These are phyloP conservation scores for Bibio marci DNA, from an alignment of 2,888 invertebrate genomes.

Conservation along the genomic window DNA sequence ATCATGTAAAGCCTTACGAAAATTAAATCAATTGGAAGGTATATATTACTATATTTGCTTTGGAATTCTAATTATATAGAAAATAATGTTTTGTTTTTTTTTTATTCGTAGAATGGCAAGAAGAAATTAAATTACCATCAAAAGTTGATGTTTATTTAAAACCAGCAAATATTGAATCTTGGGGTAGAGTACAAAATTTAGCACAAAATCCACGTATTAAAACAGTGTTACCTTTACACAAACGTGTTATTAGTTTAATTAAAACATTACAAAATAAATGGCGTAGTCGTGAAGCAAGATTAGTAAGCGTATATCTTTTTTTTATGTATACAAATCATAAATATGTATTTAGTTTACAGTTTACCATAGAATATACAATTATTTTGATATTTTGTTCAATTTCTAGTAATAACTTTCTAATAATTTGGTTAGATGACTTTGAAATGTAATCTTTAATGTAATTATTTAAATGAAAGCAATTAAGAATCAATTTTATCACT, in stretches of 20 bases:
- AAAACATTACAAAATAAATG: conserved; percentile 59
- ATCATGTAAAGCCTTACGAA: conserved; percentile 73
- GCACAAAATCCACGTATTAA: conserved; percentile 82
- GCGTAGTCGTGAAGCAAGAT: conserved; percentile 36
- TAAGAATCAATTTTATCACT: no score
- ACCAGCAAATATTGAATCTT: conserved; percentile 62
- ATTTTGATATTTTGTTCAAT: not conserved
- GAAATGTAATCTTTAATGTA: no score
- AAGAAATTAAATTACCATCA: conserved; percentile 58
- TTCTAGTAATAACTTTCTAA: no score
- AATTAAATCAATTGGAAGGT: conserved; percentile 80
- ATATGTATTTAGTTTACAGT: no score
- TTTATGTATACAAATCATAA: no score
- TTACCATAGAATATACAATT: not conserved
- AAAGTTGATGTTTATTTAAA: conserved; percentile 56
- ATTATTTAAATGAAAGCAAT: no score
- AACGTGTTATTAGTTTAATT: conserved; percentile 52
- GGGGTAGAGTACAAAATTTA: conserved; percentile 67
- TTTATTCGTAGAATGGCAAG: conserved; percentile 39
- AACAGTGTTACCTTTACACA: conserved; percentile 54
- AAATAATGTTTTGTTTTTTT: not conserved
- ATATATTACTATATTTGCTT: conserved; percentile 12
- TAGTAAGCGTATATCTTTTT: conserved; percentile 11
- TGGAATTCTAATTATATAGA: conserved; percentile 1
- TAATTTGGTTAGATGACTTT: no score